phyloP scores from a whole-genome alignment of 2,888 invertebrate genomes.

The Dicyrtoma fusca region DNA sequence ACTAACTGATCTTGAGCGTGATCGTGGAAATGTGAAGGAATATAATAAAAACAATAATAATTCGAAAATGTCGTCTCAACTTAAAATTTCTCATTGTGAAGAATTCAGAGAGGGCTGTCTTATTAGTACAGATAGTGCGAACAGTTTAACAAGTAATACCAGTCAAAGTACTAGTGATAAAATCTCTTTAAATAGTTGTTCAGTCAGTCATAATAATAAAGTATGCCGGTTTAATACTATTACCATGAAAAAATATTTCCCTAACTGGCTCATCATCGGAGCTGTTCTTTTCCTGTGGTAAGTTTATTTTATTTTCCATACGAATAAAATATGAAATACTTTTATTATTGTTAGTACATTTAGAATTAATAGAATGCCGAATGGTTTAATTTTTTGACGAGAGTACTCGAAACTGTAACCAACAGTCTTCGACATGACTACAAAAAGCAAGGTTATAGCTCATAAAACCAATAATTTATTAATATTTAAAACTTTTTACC shows the following conservation, averaged over 20 bases:
- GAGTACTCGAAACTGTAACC: too few relatives aligned
- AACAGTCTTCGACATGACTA: too few relatives aligned
- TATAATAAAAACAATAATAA: background rate
- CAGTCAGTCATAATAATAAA: background rate
- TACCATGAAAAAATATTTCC: too few relatives aligned
- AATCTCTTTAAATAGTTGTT: background rate
- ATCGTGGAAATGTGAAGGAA: background rate
- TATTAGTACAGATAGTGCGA: background rate
- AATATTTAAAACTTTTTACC: too few relatives aligned
- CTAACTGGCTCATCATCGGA: background rate
- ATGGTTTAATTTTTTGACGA: too few relatives aligned
- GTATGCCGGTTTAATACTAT: too few relatives aligned
- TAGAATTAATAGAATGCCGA: too few relatives aligned
- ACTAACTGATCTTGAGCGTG: too few relatives aligned
- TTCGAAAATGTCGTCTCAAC: too few relatives aligned
- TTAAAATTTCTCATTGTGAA: conserved; percentile 10
- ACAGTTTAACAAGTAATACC: background rate
- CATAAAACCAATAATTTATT: too few relatives aligned
- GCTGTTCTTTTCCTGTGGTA: conserved; percentile 1
- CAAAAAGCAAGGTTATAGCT: too few relatives aligned
- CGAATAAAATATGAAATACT: background rate
- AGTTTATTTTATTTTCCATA: background rate
- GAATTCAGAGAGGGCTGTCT: conserved; percentile 25
- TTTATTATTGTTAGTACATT: too few relatives aligned
- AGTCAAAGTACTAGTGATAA: background rate